Base-by-base conservation (phyloP, 2,797 vertebrate genomes). In the Helicolenus hilgendorfi region DNA sequence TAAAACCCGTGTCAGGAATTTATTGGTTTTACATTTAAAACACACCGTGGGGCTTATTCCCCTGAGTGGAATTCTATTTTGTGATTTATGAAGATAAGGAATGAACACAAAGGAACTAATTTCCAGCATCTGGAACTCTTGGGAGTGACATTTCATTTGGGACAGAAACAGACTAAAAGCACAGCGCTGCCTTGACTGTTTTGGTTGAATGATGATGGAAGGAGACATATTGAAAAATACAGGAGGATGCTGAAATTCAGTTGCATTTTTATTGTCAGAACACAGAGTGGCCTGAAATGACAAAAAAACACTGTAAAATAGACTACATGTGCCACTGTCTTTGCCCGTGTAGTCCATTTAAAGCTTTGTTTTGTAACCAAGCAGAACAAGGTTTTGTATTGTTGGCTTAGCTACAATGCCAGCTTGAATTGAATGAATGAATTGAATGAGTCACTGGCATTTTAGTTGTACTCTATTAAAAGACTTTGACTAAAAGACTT, bases 11-110 rank as follows among this genome's bases (percentile, higher is more conserved):
- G 89, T 91, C 76, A 73, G 85, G 85, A 93, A 91, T 91, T 63
- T 93, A 94, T 94, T 91, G 81, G 91, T 93, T 93, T 94, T 88
- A 85, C 82, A 79, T 94, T 92, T 91, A 90, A 90, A 89, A 89
- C 63, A 71, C 77, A 14, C 45, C 18, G 58, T 33, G 71, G 77
- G 56, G 59, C 70, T 22, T 29, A 69, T 72, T 90, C 85, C 91
- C 88, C 18, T 14, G 70, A 90, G 86, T 79, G 72, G 81, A 79
- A 87, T 87, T 77, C 60, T 86, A 49, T 83, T 92, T 67, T 74
- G 76, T 88, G 88, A 92, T 91, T 91, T 87, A 86, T 82, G 83
- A 91, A 87, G 84, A 88, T 76, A 85, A 84, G 79, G 82, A 77
- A 72, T 53, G 72, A 92, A 87, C 78, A 90, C 78, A 89, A 84